phyloP scores from a whole-genome alignment of 2,888 invertebrate species.

The Willowsia nigromaculata region DNA sequence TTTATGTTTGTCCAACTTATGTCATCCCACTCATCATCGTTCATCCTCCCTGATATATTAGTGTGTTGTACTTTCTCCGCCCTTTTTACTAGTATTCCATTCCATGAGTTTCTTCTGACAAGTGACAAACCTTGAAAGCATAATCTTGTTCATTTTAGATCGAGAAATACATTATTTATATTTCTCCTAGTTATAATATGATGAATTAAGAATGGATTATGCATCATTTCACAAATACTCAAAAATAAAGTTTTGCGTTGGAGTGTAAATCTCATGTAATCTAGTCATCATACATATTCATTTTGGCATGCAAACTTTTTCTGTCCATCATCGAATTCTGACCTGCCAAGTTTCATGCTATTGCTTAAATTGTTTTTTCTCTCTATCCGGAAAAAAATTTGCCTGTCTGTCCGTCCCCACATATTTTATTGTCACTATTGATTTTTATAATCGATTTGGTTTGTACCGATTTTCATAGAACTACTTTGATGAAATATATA shows the following conservation, averaged over 20 bases:
- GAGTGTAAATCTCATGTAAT: neutral
- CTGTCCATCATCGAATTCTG: neutral
- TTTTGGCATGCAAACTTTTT: neutral
- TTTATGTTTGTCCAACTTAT: conserved; percentile 22
- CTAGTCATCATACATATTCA: neutral
- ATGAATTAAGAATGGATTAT: too few relatives aligned
- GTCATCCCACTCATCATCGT: conserved; percentile 11
- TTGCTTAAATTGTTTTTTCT: neutral
- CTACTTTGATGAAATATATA: neutral
- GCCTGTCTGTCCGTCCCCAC: neutral
- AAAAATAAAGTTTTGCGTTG: neutral
- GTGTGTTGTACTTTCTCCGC: neutral
- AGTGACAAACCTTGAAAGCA: neutral
- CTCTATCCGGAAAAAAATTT: neutral
- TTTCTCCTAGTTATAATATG: too few relatives aligned
- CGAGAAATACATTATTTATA: neutral
- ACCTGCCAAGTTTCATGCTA: neutral
- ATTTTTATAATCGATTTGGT: conserved; percentile 61
- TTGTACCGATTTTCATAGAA: neutral
- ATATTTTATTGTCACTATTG: conserved; percentile 55
- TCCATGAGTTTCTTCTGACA: neutral
- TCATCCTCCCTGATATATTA: neutral
- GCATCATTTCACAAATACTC: too few relatives aligned
- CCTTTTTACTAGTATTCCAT: neutral
- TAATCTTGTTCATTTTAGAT: neutral